Evolutionary conservation across 2,888 invertebrate species (phyloP).

Genomic region (Trichacis sp.): DNA sequence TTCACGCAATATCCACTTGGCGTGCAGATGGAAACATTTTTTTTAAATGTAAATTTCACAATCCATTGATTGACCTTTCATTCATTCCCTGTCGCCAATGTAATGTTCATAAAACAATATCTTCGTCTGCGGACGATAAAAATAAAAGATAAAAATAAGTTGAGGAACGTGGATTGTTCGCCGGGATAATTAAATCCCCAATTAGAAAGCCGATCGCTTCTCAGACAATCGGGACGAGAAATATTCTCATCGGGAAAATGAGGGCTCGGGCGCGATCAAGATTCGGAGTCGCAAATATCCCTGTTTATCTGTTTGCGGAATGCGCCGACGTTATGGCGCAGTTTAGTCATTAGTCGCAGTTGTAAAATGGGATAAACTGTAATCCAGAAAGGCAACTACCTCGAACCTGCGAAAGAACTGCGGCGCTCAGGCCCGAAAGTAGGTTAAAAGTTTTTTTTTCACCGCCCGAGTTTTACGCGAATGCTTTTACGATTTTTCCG

Average conservation of each 20-base stretch:
- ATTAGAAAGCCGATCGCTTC: constrained; percentile 36
- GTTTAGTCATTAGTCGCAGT: not conserved
- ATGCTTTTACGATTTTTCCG: no score
- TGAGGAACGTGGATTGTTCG: not conserved
- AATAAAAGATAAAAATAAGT: no score
- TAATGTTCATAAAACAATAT: no score
- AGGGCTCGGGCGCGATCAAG: not conserved
- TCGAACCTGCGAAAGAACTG: not conserved
- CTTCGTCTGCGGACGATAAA: no score
- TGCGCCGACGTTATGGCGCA: not conserved
- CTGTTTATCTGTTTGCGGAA: not conserved
- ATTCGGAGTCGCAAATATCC: not conserved
- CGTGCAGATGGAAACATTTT: no score
- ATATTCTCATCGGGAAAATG: no score
- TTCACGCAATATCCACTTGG: no score
- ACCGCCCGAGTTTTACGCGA: no score
- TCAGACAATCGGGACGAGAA: not conserved
- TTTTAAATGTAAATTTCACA: no score
- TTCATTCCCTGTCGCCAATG: no score
- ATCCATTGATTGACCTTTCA: no score
- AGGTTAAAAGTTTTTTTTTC: not conserved
- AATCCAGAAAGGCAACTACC: not conserved
- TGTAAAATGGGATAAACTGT: not conserved
- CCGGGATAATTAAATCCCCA: constrained; percentile 11
- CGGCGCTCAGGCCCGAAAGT: not conserved